phyloP scores from a whole-genome alignment of 2,797 vertebrate species.

The Halcyon chelicuti region DNA sequence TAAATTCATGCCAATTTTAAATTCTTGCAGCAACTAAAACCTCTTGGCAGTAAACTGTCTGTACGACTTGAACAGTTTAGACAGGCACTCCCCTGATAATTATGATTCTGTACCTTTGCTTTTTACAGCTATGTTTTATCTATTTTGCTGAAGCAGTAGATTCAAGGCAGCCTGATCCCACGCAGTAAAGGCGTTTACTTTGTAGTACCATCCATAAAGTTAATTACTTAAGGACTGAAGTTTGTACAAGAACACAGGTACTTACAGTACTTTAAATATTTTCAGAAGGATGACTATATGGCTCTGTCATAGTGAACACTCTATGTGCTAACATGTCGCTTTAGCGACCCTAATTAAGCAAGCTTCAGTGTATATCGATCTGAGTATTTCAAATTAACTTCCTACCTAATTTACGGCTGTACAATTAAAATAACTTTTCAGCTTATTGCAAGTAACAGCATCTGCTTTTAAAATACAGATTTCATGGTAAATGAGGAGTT shows the following conservation, averaged over 20 bases:
- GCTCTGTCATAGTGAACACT: background rate
- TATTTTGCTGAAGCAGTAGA: background rate
- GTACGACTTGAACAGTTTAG: background rate
- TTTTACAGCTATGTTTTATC: background rate
- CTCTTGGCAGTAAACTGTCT: background rate
- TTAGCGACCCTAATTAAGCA: background rate
- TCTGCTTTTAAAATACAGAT: slow-evolving; percentile 16
- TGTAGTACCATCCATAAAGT: background rate
- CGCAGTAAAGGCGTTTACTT: background rate
- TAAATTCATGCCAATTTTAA: background rate
- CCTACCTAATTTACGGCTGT: background rate
- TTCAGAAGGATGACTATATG: background rate
- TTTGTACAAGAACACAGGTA: background rate
- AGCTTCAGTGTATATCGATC: background rate
- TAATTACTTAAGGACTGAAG: background rate
- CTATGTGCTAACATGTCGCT: background rate
- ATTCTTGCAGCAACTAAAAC: background rate
- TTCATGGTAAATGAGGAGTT: background rate
- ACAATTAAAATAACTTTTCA: slow-evolving; percentile 1
- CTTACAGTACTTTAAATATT: background rate
- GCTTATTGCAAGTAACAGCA: background rate
- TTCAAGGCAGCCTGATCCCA: background rate
- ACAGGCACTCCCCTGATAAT: background rate
- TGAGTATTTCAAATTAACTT: background rate
- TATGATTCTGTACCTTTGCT: background rate